These are phyloP conservation scores for Uromys caudimaculatus DNA, from an alignment of 2,797 vertebrate genomes.

Conservation along the genomic window DNA sequence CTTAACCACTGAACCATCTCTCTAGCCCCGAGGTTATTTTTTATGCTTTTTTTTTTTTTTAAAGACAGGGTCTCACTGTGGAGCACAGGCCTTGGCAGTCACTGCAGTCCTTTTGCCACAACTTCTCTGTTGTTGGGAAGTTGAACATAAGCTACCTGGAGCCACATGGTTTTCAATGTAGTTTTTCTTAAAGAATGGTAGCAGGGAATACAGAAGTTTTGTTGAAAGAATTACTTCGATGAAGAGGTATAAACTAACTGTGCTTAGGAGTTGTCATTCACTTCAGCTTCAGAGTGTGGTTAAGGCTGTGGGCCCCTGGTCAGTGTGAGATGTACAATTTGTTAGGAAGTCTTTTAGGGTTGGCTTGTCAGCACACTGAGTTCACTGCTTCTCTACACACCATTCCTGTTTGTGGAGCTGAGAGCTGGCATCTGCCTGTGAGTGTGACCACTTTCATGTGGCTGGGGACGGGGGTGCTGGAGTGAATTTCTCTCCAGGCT, in stretches of 20 bases:
- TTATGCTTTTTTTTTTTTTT: background rate
- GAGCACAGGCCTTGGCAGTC: background rate
- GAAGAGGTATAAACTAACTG: background rate
- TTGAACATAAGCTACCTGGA: background rate
- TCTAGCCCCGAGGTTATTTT: background rate
- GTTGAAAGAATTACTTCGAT: conserved; percentile 12
- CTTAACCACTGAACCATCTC: too few relatives aligned
- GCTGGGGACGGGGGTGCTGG: background rate
- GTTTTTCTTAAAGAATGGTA: conserved; percentile 28
- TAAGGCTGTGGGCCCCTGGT: conserved; percentile 16
- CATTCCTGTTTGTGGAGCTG: background rate
- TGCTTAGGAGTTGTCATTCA: background rate
- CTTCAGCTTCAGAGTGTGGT: background rate
- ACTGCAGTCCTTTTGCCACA: too few relatives aligned
- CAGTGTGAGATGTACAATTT: conserved; percentile 41
- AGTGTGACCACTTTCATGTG: background rate
- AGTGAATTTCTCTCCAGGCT: background rate
- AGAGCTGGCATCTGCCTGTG: background rate
- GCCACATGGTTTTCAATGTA: background rate
- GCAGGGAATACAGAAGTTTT: background rate
- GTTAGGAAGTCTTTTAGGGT: conserved; percentile 14
- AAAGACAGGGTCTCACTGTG: background rate
- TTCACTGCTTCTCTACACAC: background rate
- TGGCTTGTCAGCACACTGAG: conserved; percentile 11
- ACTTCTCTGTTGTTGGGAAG: background rate